Base-by-base conservation (phyloP, 2,888 invertebrate genomes). In the Diaprepes abbreviatus region DNA sequence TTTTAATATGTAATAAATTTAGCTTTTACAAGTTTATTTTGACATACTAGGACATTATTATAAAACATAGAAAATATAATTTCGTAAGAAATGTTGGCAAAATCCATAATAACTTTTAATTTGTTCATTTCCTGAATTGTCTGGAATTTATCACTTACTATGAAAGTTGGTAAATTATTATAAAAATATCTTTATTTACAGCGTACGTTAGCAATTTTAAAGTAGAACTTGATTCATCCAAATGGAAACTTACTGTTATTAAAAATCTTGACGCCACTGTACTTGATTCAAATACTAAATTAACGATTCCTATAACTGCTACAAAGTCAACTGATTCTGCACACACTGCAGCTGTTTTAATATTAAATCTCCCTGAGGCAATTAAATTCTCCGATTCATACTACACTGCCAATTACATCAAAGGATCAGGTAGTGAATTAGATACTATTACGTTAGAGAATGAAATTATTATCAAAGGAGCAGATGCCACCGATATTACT, bases 331-430 rank as follows among this genome's bases (percentile, higher is more conserved):
- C 12, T 5, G 43, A n/a, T 12, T 17, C 54, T n/a, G 14, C 14
- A 12, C 5, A 55, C 10, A 43, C 64, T 9, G 33, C 7, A 10
- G 66, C 66, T 7, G 55, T 70, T 16, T 43, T 74, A 16, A 40
- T 73, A 58, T 33, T 74, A 19, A 55, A 36, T 36, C 40, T 74
- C 12, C 74, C 73, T 0, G 66, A 65, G 3, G 43, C 54, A n/a
- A 40, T 48, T 33, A 28, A 55, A 28, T 75, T 75, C 57, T 16
- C 43, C 10, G 58, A 43, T 35, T 24, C 66, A 2, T 70, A 62
- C 43, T 75, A 75, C 58, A 50, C 67, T 6, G 74, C 63, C 7
- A 35, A 43, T 1, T 75, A 75, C 55, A 16, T 38, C 1, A 10
- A 50, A 35, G 45, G 43, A n/a, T 2, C 52, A 17, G 35, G 63